Base-by-base conservation (phyloP, 2,797 vertebrate genomes). In the Selene dorsalis region DNA sequence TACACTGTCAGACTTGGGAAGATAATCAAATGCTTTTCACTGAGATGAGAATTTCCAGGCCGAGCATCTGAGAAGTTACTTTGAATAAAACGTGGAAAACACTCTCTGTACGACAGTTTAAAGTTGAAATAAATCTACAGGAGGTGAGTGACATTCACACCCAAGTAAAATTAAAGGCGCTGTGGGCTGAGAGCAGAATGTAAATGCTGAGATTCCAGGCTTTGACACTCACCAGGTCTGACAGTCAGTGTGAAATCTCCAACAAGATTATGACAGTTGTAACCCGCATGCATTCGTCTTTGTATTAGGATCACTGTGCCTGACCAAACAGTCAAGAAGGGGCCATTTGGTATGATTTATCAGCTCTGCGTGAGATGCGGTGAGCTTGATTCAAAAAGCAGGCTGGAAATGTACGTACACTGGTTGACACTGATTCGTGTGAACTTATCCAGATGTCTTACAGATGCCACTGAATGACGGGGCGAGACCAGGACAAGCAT, bases 231-330 rank as follows among this genome's bases (percentile, higher is more conserved):
- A 88, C 69, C 53, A 38, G 62, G 68, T 74, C 75, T 73, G 83
- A 89, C 84, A 85, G 79, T 60, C 39, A 3, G 66, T 82, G 78
- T 83, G 73, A 87, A 85, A 77, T 72, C 69, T 88, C 70, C 79
- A 84, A 56, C 73, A 84, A 80, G 78, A 86, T 83, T 78, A 79
- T 81, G 62, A 76, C 80, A 80, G 77, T 82, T 76, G 57, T 82
- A 84, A 83, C 73, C 79, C 73, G 84, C 81, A 28, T 69, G 85
- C 79, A 71, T 84, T 58, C 55, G 39, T 84, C 77, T 82, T 77
- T 72, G 75, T 60, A 77, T 83, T 82, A 73, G 69, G 68, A 26
- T 57, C 65, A 60, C 63, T 45, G 52, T 59, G 68, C 24, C 69
- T 56, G 73, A 75, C 60, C 78, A 84, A 82, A 82, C 76, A 76